Evolutionary conservation across 2,888 invertebrate genomes (phyloP).

Genomic region (Hyalella azteca): DNA sequence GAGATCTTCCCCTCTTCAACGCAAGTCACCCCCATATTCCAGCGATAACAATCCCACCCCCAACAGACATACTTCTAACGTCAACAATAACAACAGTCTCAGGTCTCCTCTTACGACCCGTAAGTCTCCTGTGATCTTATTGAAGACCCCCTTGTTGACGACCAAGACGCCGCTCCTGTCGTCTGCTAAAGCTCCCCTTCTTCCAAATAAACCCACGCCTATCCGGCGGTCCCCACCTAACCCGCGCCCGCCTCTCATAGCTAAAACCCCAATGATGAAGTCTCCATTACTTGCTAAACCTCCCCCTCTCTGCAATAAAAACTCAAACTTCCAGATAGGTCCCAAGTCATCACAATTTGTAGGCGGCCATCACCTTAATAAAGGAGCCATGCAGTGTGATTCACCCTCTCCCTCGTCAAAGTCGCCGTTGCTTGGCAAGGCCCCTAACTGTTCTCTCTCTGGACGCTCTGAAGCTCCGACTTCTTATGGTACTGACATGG

Average conservation of each 20-base stretch:
- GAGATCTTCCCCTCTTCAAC: background rate
- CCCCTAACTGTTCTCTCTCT: background rate
- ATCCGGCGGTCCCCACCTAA: background rate
- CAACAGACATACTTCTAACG: background rate
- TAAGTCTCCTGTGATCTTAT: slow-evolving; percentile 14
- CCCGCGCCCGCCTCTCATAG: slow-evolving; percentile 10
- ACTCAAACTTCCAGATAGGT: background rate
- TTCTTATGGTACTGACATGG: background rate
- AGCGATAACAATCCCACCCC: background rate
- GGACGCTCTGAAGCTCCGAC: background rate
- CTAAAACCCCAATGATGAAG: slow-evolving; percentile 7
- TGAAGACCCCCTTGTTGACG: background rate
- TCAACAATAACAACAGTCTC: background rate
- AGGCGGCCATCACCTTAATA: background rate
- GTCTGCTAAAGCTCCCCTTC: background rate
- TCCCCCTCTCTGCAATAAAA: slow-evolving; percentile 6
- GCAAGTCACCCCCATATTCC: background rate
- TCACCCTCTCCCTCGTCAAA: background rate
- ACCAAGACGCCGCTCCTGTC: background rate
- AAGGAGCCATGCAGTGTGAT: background rate
- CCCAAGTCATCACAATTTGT: too few species aligned
- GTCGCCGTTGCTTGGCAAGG: slow-evolving; percentile 8
- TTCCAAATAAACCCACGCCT: slow-evolving; percentile 1
- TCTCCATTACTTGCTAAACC: background rate
- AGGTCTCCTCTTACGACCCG: background rate